Conservation (phyloP, 2,797 vertebrate species). For the Chaunax sp. region DNA sequence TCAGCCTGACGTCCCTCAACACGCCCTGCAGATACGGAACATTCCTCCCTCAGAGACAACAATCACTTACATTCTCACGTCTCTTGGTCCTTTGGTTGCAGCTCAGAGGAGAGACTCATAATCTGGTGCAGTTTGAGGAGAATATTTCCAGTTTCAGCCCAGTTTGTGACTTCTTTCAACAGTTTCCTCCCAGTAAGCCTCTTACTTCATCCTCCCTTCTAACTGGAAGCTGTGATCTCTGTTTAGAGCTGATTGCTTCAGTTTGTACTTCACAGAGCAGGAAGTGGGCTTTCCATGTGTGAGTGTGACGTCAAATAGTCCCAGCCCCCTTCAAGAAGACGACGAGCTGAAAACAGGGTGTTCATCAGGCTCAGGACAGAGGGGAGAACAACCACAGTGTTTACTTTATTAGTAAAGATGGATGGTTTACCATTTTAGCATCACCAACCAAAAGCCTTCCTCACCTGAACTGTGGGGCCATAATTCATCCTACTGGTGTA, state of each 20-base stretch:
- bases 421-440: too few species aligned
- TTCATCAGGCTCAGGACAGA: neutral
- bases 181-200: neutral
- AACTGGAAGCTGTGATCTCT: slow-evolving; percentile 3
- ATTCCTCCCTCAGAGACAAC: slow-evolving; percentile 27
- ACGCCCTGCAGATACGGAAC: slow-evolving; percentile 11
- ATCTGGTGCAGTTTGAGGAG: neutral
- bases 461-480: too few species aligned
- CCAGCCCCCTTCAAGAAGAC: slow-evolving; percentile 14
- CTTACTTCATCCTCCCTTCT: slow-evolving; percentile 10
- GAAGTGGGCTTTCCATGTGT: slow-evolving; percentile 31
- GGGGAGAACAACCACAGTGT: too few species aligned
- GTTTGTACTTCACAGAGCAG: slow-evolving; percentile 20
- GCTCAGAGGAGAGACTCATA: neutral
- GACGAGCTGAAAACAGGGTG: slow-evolving; percentile 3
- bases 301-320: slow-evolving; percentile 21
- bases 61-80: slow-evolving; percentile 54
- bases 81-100: neutral
- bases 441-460: too few species aligned
- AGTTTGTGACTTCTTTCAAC: neutral
- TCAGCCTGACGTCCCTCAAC: slow-evolving; percentile 7
- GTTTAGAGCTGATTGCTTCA: neutral
- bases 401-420: too few species aligned
- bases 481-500: too few species aligned
- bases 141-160: neutral